Evolutionary conservation across 2,113 vertebrate genomes (phyloP), one percentile per base, ranked within the genome.

Genomic region (Hypocryptadius cinnamomeus): DNA sequence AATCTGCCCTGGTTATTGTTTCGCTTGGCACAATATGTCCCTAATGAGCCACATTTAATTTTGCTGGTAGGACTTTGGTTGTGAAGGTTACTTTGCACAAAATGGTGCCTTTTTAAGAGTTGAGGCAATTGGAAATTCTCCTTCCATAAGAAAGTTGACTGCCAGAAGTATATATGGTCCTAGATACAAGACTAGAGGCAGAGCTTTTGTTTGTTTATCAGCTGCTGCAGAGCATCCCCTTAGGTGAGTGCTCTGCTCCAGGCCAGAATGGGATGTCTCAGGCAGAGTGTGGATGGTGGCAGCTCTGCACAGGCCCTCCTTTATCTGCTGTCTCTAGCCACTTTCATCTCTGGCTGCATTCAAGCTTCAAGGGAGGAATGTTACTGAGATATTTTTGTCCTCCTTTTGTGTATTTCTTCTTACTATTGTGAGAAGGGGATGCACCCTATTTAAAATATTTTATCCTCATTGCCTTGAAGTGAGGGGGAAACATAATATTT

Each of bases 121-220:
- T 40, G 17, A 48, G 8, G 28, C 23, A 65, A 28, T 14, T 60
- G 48, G 25, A 54, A 53, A 12, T 23, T 9, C 10, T 56, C 19
- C 5, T 76, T 66, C n/a, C 27, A 18, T 8, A 13, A 18, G 13
- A 30, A 69, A 50, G 21, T 18, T 48, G 31, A 15, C 21, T 76
- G 47, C 5, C 28, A 56, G 27, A n/a, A 5, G 17, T 18, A 1
- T 11, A 3, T 3, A 4, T 2, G 15, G 63, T 22, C 14, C 33
- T 28, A 7, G 6, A 11, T 11, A 4, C 0, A 39, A 30, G 42
- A 21, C 19, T 18, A 9, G 63, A 47, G 45, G 31, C 40, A 81
- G 33, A 72, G 33, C 8, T 6, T 1, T 10, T 50, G 57, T 20
- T 45, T 48, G 20, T 25, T 45, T n/a, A 2, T 10, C 2, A 2